Conservation (phyloP, 92 coral and sea anemone species). For the Galaxea fascicularis region DNA sequence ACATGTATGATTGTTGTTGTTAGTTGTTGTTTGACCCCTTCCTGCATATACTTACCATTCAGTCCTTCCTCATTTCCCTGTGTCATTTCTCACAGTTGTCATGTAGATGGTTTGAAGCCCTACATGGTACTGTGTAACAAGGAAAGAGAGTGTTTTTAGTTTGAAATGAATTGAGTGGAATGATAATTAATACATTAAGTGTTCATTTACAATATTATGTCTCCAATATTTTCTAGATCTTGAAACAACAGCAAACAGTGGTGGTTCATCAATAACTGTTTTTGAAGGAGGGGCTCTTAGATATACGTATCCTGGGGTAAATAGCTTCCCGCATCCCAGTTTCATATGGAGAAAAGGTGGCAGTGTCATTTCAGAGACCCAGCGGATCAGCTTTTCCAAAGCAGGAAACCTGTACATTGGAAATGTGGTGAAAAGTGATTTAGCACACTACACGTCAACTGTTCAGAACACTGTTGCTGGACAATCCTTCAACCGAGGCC, state of each 20-base stretch:
- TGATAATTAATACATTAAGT: too few species aligned
- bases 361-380: constrained; percentile 50
- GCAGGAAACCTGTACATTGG: constrained; percentile 90
- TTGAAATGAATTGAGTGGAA: too few species aligned
- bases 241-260: constrained; percentile 53
- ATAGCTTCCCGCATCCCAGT: constrained; percentile 79
- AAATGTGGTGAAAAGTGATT: constrained; percentile 63
- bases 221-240: constrained; percentile 58
- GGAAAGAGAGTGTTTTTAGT: too few species aligned
- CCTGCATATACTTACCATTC: too few species aligned
- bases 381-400: constrained; percentile 80
- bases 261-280: constrained; percentile 8
- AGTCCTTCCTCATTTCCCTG: too few species aligned
- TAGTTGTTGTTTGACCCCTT: too few species aligned
- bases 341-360: constrained; percentile 74
- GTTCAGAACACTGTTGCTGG: constrained; percentile 71
- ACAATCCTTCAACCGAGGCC: constrained; percentile 58
- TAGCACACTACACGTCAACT: constrained; percentile 68
- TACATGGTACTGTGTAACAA: too few species aligned
- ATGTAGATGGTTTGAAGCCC: too few species aligned
- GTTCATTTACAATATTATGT: too few species aligned
- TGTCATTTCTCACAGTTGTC: too few species aligned
- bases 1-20: too few species aligned
- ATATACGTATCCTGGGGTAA: constrained; percentile 60
- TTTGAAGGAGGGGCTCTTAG: constrained; percentile 47